Conservation (phyloP, 2,888 invertebrate species). For the Dorcus parallelipipedus region DNA sequence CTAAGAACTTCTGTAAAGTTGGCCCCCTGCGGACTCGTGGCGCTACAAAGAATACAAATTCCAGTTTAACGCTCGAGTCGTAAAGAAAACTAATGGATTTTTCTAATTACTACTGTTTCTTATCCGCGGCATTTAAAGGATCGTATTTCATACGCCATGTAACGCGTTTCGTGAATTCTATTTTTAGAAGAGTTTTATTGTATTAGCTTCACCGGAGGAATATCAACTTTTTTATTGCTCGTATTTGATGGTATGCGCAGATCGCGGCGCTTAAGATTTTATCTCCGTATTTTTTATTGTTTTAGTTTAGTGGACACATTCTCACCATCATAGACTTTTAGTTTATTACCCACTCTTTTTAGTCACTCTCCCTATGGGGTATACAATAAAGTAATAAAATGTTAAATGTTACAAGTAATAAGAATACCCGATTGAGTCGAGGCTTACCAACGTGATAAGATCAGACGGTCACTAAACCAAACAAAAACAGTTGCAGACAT, state of each 20-base stretch:
- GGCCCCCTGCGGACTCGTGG: constrained; percentile 36
- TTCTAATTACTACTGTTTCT: constrained; percentile 42
- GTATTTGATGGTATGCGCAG: neutral
- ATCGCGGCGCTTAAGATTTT: constrained; percentile 5
- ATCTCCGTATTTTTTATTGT: constrained; percentile 18
- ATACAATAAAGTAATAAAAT: too few relatives aligned
- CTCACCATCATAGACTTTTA: constrained; percentile 13
- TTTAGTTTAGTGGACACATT: constrained; percentile 13
- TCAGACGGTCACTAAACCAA: too few relatives aligned
- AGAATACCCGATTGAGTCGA: too few relatives aligned
- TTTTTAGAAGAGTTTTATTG: constrained; percentile 19
- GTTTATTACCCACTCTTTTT: constrained; percentile 9
- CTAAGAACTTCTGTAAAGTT: constrained; percentile 41
- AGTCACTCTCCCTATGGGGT: too few relatives aligned
- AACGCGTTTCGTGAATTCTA: constrained; percentile 16
- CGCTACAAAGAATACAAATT: constrained; percentile 39
- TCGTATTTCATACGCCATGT: constrained; percentile 1
- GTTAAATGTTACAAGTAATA: too few relatives aligned
- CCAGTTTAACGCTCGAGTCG: constrained; percentile 31
- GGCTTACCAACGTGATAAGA: too few relatives aligned
- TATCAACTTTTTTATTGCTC: neutral
- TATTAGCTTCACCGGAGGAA: constrained; percentile 9
- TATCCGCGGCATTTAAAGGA: neutral
- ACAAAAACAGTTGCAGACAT: too few relatives aligned
- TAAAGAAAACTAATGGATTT: constrained; percentile 39